Conservation (phyloP, 2,888 invertebrate genomes). For the Dicroscelio sp. region DNA sequence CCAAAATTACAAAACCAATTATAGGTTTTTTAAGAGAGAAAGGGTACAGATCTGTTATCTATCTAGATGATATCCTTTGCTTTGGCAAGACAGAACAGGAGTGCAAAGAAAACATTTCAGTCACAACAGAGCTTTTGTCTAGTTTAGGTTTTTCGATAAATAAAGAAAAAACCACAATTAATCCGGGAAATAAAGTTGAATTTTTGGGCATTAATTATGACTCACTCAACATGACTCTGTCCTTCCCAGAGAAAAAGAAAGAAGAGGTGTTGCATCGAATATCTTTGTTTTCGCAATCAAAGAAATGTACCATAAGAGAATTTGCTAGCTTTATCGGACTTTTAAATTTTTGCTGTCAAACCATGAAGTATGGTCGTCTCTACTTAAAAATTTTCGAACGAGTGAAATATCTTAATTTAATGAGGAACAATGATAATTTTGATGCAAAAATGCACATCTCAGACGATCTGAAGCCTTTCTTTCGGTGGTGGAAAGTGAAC, state of each 20-base stretch:
- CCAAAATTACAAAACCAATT: background rate
- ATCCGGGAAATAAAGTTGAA: conserved; percentile 19
- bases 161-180: background rate
- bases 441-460: background rate
- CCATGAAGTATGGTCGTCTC: background rate
- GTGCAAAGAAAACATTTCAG: background rate
- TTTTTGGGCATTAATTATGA: conserved; percentile 68
- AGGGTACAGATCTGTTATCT: too few species aligned
- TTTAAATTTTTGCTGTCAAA: conserved; percentile 3
- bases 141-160: background rate
- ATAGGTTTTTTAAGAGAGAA: background rate
- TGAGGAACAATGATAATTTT: background rate
- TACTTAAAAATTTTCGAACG: conserved; percentile 9
- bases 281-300: background rate
- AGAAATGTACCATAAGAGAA: background rate
- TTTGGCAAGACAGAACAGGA: background rate
- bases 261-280: background rate
- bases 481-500: background rate
- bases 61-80: too few species aligned
- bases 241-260: conserved; percentile 43
- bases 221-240: conserved; percentile 24
- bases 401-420: background rate
- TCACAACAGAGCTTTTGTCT: background rate
- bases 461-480: background rate
- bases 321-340: background rate